These are phyloP conservation scores for Heliothis subflexa DNA, from an alignment of 1,140 invertebrate species.

Conservation along the genomic window DNA sequence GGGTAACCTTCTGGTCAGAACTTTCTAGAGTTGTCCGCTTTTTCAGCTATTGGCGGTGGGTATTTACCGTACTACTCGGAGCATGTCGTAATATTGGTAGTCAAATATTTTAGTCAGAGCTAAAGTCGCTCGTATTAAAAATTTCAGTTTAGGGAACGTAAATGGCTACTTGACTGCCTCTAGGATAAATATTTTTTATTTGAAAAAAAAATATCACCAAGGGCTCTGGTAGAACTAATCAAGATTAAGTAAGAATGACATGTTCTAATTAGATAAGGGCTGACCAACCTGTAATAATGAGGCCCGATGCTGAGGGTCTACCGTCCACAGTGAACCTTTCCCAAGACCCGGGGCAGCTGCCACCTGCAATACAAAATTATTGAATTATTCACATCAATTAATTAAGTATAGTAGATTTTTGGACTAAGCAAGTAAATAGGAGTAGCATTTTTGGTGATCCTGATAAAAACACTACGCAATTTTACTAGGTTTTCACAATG, in stretches of 20 bases:
- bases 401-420: not conserved
- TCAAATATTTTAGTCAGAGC: not conserved
- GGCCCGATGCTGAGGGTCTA: constrained; percentile 91
- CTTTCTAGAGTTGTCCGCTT: constrained; percentile 25
- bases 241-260: no score
- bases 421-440: not conserved
- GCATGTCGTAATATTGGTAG: not conserved
- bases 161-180: not conserved
- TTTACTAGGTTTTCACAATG: no score
- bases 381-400: not conserved
- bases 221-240: no score
- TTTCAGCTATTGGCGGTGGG: not conserved
- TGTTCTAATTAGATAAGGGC: not conserved
- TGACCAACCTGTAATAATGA: constrained; percentile 69
- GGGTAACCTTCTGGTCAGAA: constrained; percentile 24
- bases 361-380: constrained; percentile 63
- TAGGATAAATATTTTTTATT: no score
- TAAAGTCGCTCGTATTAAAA: not conserved
- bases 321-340: constrained; percentile 98
- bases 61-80: not conserved
- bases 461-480: no score
- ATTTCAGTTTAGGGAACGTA: not conserved
- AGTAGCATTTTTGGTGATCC: no score
- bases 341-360: constrained; percentile 91
- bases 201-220: no score